These are phyloP conservation scores for Catostylus mosaicus DNA, from an alignment of 30 jellyfish, hydroid and myxozoan genomes.

Conservation along the genomic window DNA sequence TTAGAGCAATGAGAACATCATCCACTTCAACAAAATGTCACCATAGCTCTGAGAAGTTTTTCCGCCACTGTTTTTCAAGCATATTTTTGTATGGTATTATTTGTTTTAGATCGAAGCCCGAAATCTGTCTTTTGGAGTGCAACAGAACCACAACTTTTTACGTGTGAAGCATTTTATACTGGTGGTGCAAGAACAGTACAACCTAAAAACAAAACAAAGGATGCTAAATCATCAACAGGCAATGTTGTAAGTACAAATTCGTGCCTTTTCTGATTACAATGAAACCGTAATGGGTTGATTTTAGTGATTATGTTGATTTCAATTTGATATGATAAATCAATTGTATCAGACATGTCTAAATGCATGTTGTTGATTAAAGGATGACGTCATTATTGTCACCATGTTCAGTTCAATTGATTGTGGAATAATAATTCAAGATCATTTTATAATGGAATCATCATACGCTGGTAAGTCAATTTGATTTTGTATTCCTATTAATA, in stretches of 20 bases:
- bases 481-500: no score
- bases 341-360: no score
- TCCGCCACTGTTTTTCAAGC: no score
- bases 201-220: slow-evolving; percentile 1
- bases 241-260: slow-evolving; percentile 4
- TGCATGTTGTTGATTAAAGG: slow-evolving; percentile 50
- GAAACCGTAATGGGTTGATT: no score
- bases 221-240: not conserved
- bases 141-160: slow-evolving; percentile 83
- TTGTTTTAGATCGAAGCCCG: slow-evolving; percentile 73
- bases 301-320: no score
- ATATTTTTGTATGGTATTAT: no score
- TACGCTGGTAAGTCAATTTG: slow-evolving; percentile 29
- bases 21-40: no score
- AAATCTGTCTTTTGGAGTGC: slow-evolving; percentile 84
- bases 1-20: no score
- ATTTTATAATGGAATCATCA: slow-evolving; percentile 69
- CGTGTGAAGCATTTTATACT: slow-evolving; percentile 73
- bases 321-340: no score
- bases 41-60: no score
- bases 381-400: slow-evolving; percentile 62
- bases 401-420: slow-evolving; percentile 89
- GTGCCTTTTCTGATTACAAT: not conserved
- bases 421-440: slow-evolving; percentile 93
- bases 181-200: slow-evolving; percentile 24